These are phyloP conservation scores for Bryconaethiops microstoma DNA, from an alignment of 2,797 vertebrate genomes.

Conservation along the genomic window DNA sequence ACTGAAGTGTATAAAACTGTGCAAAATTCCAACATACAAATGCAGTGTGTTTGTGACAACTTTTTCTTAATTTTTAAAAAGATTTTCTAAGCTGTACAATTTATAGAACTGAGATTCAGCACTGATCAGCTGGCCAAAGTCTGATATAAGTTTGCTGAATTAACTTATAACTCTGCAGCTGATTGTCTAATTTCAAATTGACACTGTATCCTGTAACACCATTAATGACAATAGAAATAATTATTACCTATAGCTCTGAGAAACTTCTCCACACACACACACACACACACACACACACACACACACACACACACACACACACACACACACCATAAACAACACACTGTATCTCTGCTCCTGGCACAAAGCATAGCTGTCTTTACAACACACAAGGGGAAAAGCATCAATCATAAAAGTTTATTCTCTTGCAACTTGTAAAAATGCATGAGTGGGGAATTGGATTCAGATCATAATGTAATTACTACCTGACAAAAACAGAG, in stretches of 20 bases:
- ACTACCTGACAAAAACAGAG: constrained; percentile 11
- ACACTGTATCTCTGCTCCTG: constrained; percentile 19
- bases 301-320: not conserved
- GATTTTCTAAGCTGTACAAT: too few species aligned
- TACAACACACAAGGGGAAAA: constrained; percentile 15
- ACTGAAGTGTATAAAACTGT: too few species aligned
- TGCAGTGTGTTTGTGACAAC: too few species aligned
- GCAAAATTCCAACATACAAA: too few species aligned
- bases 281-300: constrained; percentile 10
- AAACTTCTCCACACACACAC: not conserved
- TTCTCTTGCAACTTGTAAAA: constrained; percentile 35
- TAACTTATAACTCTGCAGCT: not conserved
- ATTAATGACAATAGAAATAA: constrained; percentile 39
- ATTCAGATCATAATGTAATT: constrained; percentile 4
- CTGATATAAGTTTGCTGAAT: not conserved
- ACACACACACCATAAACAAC: constrained; percentile 32
- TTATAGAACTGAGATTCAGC: too few species aligned
- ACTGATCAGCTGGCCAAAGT: not conserved
- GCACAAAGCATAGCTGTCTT: constrained; percentile 26
- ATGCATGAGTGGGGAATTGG: not conserved
- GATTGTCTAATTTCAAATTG: not conserved
- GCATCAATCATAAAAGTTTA: constrained; percentile 43
- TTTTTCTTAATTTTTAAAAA: too few species aligned
- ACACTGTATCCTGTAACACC: not conserved
- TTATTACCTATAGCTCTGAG: constrained; percentile 38